Conservation (phyloP, 2,113 vertebrate species). For the Cyprinodon brontotheroides region DNA sequence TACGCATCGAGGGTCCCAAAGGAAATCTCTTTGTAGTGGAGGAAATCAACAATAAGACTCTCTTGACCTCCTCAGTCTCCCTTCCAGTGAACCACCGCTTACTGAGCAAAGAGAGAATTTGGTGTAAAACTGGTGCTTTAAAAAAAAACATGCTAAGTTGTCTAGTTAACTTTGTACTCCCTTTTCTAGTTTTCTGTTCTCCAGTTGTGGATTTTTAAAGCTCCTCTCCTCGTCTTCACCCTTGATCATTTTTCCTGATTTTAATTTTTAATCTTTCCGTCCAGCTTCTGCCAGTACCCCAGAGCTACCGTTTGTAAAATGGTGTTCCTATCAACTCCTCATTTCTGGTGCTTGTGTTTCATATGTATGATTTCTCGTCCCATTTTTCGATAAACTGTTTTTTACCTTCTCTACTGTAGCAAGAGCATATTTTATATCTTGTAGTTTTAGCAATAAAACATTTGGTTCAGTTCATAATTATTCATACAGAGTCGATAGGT, state of each 20-base stretch:
- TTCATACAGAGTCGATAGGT: conserved; percentile 13
- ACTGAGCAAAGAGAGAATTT: conserved; percentile 52
- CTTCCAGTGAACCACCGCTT: conserved; percentile 59
- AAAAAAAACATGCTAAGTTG: conserved; percentile 32
- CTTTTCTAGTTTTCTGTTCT: conserved; percentile 54
- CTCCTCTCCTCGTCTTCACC: conserved; percentile 56
- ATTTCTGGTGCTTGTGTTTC: conserved; percentile 75
- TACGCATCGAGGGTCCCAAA: conserved; percentile 36
- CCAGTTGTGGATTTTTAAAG: conserved; percentile 41
- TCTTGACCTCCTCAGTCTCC: conserved; percentile 40
- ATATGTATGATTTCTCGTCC: conserved; percentile 64
- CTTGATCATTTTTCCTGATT: conserved; percentile 25
- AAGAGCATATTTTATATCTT: conserved; percentile 75
- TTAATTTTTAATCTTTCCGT: conserved; percentile 26
- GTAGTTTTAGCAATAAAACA: conserved; percentile 83
- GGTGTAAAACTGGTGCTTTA: conserved; percentile 67
- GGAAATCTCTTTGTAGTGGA: conserved; percentile 36
- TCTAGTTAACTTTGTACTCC: conserved; percentile 47
- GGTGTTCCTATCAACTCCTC: conserved; percentile 69
- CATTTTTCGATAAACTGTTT: conserved; percentile 73
- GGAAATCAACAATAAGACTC: conserved; percentile 61
- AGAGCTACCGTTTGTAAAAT: conserved; percentile 67
- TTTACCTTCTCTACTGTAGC: conserved; percentile 80
- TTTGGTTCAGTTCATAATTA: conserved; percentile 48
- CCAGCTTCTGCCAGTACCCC: conserved; percentile 42